Percentiles rank a stretch among this genome's conserved stretches.
These are phyloP conservation scores for Herpetotheres cachinnans DNA, from an alignment of 2,113 vertebrate genomes.

Conservation along the genomic window DNA sequence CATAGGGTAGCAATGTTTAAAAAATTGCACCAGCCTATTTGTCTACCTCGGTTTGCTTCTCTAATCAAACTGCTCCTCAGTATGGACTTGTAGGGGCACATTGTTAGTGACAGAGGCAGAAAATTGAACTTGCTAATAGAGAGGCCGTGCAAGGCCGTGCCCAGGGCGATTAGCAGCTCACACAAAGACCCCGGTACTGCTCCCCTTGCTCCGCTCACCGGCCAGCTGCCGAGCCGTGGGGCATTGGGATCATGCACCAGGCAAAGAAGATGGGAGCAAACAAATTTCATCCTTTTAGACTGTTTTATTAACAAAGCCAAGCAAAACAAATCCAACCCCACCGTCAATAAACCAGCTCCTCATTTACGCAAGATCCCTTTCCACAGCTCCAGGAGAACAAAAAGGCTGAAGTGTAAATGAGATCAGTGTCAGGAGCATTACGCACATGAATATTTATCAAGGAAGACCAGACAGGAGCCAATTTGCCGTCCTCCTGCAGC, in stretches of 20 bases:
- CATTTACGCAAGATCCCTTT: neutral
- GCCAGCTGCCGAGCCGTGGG: neutral
- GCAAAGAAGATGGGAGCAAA: neutral
- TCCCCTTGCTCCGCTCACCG: accelerated
- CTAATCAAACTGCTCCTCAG: neutral
- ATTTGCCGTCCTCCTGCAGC: neutral
- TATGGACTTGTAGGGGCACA: neutral
- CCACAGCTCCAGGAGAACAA: neutral
- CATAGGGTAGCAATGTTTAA: neutral
- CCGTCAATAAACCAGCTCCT: neutral
- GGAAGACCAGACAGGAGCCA: neutral
- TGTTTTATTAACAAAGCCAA: constrained; percentile 52
- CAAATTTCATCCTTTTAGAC: neutral
- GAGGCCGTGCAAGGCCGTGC: accelerated
- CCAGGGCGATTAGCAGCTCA: neutral
- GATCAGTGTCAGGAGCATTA: neutral
- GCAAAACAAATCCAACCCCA: neutral
- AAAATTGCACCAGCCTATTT: neutral
- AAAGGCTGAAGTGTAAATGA: neutral
- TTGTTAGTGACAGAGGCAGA: neutral
- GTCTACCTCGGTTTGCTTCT: neutral
- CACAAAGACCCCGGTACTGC: neutral
- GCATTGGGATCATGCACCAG: neutral
- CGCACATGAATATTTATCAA: neutral
- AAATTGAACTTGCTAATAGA: neutral